Evolutionary conservation across 2,888 invertebrate species (phyloP).

Genomic region (Nemoura dubitans): DNA sequence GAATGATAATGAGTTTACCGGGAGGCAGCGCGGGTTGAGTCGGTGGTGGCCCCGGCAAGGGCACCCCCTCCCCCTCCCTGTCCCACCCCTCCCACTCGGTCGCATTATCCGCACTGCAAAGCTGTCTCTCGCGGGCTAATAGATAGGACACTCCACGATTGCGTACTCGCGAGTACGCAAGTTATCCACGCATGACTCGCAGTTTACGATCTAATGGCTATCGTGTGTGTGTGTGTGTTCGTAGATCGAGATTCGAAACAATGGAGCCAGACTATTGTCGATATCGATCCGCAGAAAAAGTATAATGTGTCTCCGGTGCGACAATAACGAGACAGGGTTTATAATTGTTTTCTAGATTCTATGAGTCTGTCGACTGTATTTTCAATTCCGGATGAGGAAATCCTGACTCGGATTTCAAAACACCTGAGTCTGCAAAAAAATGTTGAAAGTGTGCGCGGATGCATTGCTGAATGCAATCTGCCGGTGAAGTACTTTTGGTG

Average conservation of each 20-base stretch:
- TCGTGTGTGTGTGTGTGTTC: neutral
- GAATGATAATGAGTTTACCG: constrained; percentile 38
- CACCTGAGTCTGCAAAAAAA: neutral
- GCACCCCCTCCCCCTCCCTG: neutral
- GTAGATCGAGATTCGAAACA: neutral
- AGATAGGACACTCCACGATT: neutral
- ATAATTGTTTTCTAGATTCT: neutral
- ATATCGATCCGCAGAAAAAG: neutral
- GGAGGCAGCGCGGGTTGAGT: neutral
- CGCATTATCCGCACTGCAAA: neutral
- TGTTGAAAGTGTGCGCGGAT: neutral
- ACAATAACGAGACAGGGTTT: neutral
- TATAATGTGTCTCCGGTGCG: neutral
- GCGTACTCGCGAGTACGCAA: neutral
- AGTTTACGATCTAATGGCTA: neutral
- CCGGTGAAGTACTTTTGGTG: neutral
- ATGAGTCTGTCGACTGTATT: neutral
- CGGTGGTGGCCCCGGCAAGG: neutral
- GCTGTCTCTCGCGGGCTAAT: neutral
- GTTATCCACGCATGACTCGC: neutral
- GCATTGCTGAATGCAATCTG: neutral
- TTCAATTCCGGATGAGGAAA: neutral
- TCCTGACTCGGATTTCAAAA: neutral
- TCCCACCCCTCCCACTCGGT: neutral
- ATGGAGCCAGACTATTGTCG: neutral